Evolutionary conservation across 1,140 invertebrate species (phyloP).

Genomic region (Papilio dardanus): DNA sequence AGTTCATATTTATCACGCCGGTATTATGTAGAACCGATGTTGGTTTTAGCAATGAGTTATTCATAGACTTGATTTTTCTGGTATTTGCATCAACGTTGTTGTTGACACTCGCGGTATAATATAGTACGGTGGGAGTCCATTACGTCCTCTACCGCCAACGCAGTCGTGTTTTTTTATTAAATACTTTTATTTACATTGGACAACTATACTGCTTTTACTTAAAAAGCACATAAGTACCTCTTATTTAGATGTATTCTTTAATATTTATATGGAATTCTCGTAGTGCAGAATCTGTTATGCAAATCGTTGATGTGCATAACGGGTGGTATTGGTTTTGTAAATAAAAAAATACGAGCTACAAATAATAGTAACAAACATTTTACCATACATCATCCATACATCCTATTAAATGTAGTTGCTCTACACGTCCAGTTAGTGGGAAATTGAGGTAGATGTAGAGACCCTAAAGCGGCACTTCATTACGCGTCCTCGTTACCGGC

Average conservation of each 20-base stretch:
- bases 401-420: slow-evolving; percentile 49
- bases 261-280: no score
- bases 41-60: not conserved
- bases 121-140: not conserved
- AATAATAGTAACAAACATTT: slow-evolving; percentile 45
- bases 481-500: slow-evolving; percentile 58
- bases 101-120: not conserved
- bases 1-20: not conserved
- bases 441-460: slow-evolving; percentile 64
- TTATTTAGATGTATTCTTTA: not conserved
- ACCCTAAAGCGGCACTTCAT: slow-evolving; percentile 68
- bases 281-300: no score
- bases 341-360: not conserved
- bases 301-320: not conserved
- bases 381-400: no score
- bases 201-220: not conserved
- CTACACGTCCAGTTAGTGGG: slow-evolving; percentile 63
- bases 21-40: not conserved
- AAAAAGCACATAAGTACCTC: not conserved
- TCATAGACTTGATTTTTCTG: not conserved
- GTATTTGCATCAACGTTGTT: not conserved
- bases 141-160: not conserved
- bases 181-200: not conserved
- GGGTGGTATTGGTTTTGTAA: not conserved
- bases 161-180: not conserved